Base-by-base conservation (phyloP, 2,113 vertebrate genomes). In the Mesoclemmys tuberculata region DNA sequence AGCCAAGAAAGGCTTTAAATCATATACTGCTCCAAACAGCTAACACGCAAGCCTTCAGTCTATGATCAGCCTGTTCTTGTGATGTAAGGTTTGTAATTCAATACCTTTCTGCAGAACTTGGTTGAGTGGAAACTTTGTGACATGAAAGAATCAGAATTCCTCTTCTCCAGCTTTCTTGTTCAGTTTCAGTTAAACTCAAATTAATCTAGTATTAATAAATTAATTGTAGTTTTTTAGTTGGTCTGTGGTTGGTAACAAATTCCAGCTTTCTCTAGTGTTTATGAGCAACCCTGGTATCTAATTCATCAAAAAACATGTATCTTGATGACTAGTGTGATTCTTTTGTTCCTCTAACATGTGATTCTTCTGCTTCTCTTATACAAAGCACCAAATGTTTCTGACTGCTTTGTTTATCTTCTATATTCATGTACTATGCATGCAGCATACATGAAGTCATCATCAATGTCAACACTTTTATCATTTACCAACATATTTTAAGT, bases 1-100 rank as follows among this genome's bases (percentile, higher is more conserved):
- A 71, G 19, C 22, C 83, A 78, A n/a, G 78, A 97, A 96, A 64
- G 83, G 92, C 74, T 83, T 90, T 90, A 84, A 95, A 96, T 90
- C 80, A 89, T 75, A 75, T 26, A 26, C 71, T 75, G 38, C 71
- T 75, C 41, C 71, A 75, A 11, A 26, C 41, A 75, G 22, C 71
- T 75, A 44, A 75, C 71, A 44, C 38, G 44, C 0, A 2, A 52
- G 41, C 55, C 79, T 12, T 13, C 52, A 88, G 52, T 10, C 58
- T 38, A 5, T 49, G 35, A 84, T 27, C 8, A 9, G 79, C 74
- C 41, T 49, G 74, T 26, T 61, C 56, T 78, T 6, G 58, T 38
- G 71, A 12, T 41, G 11, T 44, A 75, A 26, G 22, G 38, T 75
- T 44, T 75, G 71, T 31, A 64, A 16, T 2, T 68, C 16, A n/a